These are phyloP conservation scores for Eudyptes chrysolophus DNA, from an alignment of 2,113 vertebrate species.

Conservation along the genomic window DNA sequence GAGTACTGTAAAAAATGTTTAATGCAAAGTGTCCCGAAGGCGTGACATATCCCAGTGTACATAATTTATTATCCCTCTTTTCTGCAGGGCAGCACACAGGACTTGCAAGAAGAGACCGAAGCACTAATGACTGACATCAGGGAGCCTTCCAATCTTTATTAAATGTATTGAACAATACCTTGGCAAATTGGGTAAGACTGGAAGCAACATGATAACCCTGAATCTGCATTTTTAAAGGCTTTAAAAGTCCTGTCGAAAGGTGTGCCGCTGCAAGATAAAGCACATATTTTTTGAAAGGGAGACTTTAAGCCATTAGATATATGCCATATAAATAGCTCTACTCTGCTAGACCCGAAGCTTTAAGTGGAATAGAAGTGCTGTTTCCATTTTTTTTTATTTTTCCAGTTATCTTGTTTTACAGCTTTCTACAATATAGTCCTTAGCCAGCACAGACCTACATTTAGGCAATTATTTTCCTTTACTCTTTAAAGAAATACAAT, in stretches of 20 bases:
- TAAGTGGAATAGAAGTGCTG: background rate
- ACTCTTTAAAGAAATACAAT: background rate
- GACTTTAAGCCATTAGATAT: constrained; percentile 7
- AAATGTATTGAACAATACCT: background rate
- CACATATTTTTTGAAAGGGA: background rate
- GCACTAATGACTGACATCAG: background rate
- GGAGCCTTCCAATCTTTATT: background rate
- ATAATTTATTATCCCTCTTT: background rate
- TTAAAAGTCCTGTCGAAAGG: background rate
- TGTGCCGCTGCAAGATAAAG: constrained; percentile 51
- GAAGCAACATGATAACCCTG: constrained; percentile 31
- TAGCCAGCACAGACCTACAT: background rate
- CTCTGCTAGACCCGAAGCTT: background rate
- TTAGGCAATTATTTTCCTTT: background rate
- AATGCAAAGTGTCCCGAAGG: background rate
- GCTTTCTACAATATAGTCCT: constrained; percentile 16
- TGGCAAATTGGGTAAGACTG: constrained; percentile 10
- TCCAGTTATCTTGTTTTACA: constrained; percentile 40
- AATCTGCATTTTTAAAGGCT: constrained; percentile 26
- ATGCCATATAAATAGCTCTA: background rate
- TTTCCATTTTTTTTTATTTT: background rate
- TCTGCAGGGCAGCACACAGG: background rate
- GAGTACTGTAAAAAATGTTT: background rate
- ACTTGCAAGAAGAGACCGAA: background rate
- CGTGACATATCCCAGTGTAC: background rate